Evolutionary conservation across 2,888 invertebrate species (phyloP), one percentile per base, ranked within the genome.

Genomic region (Hesperia comma): DNA sequence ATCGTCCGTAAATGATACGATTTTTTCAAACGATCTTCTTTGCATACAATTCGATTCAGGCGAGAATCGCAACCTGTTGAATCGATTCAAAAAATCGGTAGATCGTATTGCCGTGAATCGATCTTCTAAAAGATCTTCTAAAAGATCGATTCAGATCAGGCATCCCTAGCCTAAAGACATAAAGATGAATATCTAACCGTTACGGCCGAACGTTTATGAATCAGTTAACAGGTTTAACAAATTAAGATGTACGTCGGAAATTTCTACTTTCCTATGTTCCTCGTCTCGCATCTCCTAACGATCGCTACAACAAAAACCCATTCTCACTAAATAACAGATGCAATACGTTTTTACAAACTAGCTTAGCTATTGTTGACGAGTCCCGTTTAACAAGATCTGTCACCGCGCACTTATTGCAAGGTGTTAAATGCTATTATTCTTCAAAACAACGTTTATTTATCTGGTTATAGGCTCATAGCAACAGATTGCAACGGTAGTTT

Each of bases 291-390:
- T 49, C 19, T 19, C 10, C 41, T n/a, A 19, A 7, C n/a, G 33
- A 49, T 12, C 14, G 14, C 32, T 37, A 7, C n/a, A 43, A 49
- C 15, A 49, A 49, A 60, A 37, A 33, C 7, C 19, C 49, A 46
- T 10, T 60, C 60, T 49, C 33, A 60, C 60, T 60, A 57, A 57
- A 57, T 17, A 57, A 57, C 41, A 41, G 41, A 21, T 41, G 19
- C 57, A 41, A 41, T 41, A 57, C 40, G 56, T 56, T 61, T 46
- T 60, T 62, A 14, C 62, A 17, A 26, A 26, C 51, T 26, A 26
- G 55, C 63, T 19, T 41, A 55, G 54, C 55, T 17, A 57, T 46
- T 10, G 33, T 17, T 7, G n/a, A 4, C 19, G 12, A 10, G 17
- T 19, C 19, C 17, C 1, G 7, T 49, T 3, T 49, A 49, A 19